phyloP scores from a whole-genome alignment of 2,888 invertebrate genomes.

The Latrodectus hesperus region DNA sequence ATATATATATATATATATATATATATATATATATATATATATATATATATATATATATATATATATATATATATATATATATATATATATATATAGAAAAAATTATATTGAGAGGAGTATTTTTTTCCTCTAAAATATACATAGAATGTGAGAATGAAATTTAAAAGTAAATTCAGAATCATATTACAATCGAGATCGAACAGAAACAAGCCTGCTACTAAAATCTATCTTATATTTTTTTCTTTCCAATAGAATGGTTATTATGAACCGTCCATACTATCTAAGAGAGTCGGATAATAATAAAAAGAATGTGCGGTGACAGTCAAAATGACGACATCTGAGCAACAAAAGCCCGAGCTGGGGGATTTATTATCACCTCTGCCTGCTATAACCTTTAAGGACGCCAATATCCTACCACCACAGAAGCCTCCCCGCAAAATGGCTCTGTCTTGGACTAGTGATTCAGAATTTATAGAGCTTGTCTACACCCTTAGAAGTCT shows the following conservation, averaged over 20 bases:
- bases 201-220: conserved; percentile 8
- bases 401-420: conserved; percentile 47
- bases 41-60: too few species aligned
- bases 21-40: too few species aligned
- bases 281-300: conserved; percentile 1
- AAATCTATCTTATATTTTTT: conserved; percentile 16
- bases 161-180: too few species aligned
- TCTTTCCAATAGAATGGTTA: conserved; percentile 12
- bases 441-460: conserved; percentile 23
- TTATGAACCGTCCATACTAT: conserved; percentile 40
- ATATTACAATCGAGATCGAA: conserved; percentile 25
- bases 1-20: too few species aligned
- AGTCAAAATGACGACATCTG: conserved; percentile 31
- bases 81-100: too few species aligned
- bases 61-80: too few species aligned
- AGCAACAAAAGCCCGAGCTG: conserved; percentile 31
- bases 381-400: conserved; percentile 42
- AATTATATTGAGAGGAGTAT: too few species aligned
- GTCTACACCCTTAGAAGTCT: conserved; percentile 40
- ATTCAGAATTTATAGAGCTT: conserved; percentile 49
- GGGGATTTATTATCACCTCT: conserved; percentile 46
- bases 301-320: conserved; percentile 31
- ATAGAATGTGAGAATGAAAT: too few species aligned
- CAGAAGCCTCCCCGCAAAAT: conserved; percentile 42
- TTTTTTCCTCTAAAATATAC: too few species aligned